A percentile compares a stretch with the other conserved stretches of the same genome.
phyloP scores from a whole-genome alignment of 2,113 vertebrate genomes.

The Enhydra lutris region DNA sequence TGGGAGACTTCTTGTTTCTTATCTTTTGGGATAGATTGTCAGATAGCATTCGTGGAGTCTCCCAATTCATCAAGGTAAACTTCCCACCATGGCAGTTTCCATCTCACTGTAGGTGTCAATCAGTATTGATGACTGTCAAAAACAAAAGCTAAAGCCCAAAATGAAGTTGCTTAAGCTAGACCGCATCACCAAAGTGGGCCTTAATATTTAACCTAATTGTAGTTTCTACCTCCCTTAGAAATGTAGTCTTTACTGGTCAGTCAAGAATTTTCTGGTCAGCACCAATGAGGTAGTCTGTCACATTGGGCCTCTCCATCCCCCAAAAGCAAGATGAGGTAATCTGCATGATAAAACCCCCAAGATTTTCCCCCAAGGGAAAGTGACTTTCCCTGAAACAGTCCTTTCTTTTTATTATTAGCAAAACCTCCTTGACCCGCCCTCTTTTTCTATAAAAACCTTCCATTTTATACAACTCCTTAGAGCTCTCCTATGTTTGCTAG shows the following conservation, averaged over 20 bases:
- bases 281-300: neutral
- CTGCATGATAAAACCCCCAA: neutral
- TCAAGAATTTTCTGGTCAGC: too few species aligned
- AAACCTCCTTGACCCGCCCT: neutral
- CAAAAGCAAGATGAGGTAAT: neutral
- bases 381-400: neutral
- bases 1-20: neutral
- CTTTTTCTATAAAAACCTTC: neutral
- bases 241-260: too few species aligned
- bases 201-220: neutral
- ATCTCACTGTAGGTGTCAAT: neutral
- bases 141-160: neutral
- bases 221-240: neutral
- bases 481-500: neutral
- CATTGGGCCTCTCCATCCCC: neutral
- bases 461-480: neutral
- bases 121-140: neutral
- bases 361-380: neutral
- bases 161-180: neutral
- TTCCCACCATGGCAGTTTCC: neutral
- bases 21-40: neutral
- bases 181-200: neutral
- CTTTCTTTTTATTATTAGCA: neutral
- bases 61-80: constrained; percentile 28
- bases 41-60: neutral